A percentile compares a stretch with the other conserved stretches of the same genome.
phyloP scores from a whole-genome alignment of 2,113 vertebrate species.

The Cheilinus undulatus region DNA sequence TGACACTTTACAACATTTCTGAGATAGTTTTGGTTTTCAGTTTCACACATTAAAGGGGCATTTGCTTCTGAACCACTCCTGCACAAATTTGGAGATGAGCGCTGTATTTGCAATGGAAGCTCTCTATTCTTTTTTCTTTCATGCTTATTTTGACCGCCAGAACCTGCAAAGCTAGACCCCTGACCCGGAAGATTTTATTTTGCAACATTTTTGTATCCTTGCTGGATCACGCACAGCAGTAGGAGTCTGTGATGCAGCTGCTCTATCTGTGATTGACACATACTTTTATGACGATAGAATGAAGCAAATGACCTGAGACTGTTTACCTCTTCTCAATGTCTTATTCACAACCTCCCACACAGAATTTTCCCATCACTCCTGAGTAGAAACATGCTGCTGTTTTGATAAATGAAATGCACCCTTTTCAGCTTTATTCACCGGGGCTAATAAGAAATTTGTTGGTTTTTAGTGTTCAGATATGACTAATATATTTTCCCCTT shows the following conservation, averaged over 20 bases:
- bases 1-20: no score
- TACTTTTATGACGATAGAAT: constrained; percentile 10
- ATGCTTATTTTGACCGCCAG: background rate
- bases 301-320: constrained; percentile 29
- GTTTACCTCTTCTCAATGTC: constrained; percentile 29
- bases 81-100: background rate
- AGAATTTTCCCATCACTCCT: constrained; percentile 18
- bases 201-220: background rate
- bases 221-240: background rate
- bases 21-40: no score
- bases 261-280: constrained; percentile 7
- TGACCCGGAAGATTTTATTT: background rate
- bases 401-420: constrained; percentile 15
- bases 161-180: background rate
- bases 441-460: background rate
- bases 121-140: background rate
- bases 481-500: background rate
- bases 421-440: background rate
- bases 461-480: background rate
- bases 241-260: background rate
- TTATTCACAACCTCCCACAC: constrained; percentile 38
- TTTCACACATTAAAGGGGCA: background rate
- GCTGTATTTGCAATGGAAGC: background rate
- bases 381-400: constrained; percentile 22
- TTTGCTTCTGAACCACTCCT: background rate